These are phyloP conservation scores for Sericinus montela DNA, from an alignment of 2,888 invertebrate genomes.

Conservation along the genomic window DNA sequence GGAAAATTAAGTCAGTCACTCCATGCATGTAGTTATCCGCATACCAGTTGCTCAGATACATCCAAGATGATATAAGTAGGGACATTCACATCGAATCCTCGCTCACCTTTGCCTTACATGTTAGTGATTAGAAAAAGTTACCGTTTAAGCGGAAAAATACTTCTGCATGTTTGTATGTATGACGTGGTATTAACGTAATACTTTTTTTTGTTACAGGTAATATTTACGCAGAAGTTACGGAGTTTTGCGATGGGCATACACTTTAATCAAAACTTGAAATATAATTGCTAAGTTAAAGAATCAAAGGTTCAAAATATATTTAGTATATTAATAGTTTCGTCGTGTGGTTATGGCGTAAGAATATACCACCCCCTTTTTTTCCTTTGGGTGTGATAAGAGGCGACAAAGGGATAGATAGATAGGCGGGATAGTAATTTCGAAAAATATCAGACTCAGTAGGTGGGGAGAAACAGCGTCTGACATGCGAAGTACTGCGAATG, in stretches of 20 bases:
- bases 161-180: conserved; percentile 1
- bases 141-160: neutral
- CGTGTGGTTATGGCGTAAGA: too few species aligned
- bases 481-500: too few species aligned
- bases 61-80: neutral
- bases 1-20: neutral
- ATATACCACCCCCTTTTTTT: too few species aligned
- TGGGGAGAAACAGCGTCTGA: too few species aligned
- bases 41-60: neutral
- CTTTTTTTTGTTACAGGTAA: conserved; percentile 17
- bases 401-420: too few species aligned
- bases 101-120: neutral
- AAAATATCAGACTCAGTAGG: too few species aligned
- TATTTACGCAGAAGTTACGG: neutral
- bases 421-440: too few species aligned
- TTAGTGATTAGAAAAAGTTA: neutral
- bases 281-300: too few species aligned
- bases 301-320: too few species aligned
- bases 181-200: conserved; percentile 1
- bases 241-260: neutral
- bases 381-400: too few species aligned
- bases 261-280: neutral
- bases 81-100: neutral
- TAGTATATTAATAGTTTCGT: too few species aligned
- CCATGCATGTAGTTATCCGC: neutral